Conservation (phyloP, 2,888 invertebrate species). For the Rugalucina vietnamica region DNA sequence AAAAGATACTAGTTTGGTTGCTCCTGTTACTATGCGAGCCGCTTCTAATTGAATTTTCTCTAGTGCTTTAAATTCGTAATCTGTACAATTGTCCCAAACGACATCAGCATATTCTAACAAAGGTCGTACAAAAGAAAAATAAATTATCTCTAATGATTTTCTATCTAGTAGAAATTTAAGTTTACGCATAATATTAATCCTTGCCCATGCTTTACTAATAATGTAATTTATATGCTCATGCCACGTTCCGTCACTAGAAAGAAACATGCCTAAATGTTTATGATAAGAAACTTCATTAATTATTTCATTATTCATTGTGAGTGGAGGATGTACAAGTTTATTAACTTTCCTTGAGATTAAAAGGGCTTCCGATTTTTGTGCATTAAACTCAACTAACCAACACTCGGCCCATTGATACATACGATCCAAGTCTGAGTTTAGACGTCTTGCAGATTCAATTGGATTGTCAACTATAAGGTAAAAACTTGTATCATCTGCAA, state of each 20-base stretch:
- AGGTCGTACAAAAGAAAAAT: not conserved
- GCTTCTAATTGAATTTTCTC: not conserved
- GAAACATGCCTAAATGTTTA: not conserved
- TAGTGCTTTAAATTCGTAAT: not conserved
- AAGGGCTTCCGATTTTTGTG: not conserved
- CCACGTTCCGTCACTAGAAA: not conserved
- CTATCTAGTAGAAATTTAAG: not conserved
- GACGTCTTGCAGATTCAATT: not conserved
- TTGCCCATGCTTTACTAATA: not conserved
- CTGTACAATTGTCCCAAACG: not conserved
- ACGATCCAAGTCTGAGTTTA: not conserved
- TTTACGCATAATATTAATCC: not conserved
- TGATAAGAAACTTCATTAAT: not conserved
- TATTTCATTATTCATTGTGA: not conserved
- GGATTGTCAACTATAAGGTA: not conserved
- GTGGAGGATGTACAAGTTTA: not conserved
- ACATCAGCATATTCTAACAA: not conserved
- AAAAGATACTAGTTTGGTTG: not conserved
- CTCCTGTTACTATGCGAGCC: not conserved
- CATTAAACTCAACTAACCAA: not conserved
- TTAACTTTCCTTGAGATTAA: not conserved
- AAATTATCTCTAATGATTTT: not conserved
- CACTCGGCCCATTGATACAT: not conserved
- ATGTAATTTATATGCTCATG: not conserved
- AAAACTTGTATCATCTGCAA: not conserved